These are phyloP conservation scores for Alectura lathami DNA, from an alignment of 2,113 vertebrate species.

Conservation along the genomic window DNA sequence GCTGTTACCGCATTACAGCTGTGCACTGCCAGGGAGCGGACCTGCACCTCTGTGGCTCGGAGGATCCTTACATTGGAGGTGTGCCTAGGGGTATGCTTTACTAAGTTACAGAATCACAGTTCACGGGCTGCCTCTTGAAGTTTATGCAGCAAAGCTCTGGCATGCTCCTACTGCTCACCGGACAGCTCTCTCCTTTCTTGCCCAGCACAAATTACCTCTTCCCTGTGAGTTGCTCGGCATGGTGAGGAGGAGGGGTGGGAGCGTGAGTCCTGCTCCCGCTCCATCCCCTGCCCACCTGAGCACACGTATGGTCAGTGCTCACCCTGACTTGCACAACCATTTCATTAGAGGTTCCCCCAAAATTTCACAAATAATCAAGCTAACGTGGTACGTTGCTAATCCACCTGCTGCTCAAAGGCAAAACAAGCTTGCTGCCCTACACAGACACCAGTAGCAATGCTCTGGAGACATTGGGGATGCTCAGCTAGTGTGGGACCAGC, in stretches of 20 bases:
- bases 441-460: background rate
- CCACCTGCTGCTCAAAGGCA: slow-evolving; percentile 33
- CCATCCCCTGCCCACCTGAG: background rate
- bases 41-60: background rate
- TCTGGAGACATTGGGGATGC: background rate
- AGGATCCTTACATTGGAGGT: background rate
- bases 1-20: background rate
- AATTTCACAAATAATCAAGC: background rate
- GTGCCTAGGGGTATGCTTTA: background rate
- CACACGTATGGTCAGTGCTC: background rate
- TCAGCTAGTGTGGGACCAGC: background rate
- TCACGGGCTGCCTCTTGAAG: background rate
- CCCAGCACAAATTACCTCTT: background rate
- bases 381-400: background rate
- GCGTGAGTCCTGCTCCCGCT: background rate
- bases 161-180: background rate
- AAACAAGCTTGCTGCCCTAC: background rate
- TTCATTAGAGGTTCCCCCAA: background rate
- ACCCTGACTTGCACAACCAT: background rate
- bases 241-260: background rate
- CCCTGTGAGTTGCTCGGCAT: background rate
- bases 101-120: too few relatives aligned
- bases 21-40: background rate
- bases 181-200: background rate
- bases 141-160: background rate